These are phyloP conservation scores for Rotaria macrura DNA, from an alignment of 2,888 invertebrate species.

Conservation along the genomic window DNA sequence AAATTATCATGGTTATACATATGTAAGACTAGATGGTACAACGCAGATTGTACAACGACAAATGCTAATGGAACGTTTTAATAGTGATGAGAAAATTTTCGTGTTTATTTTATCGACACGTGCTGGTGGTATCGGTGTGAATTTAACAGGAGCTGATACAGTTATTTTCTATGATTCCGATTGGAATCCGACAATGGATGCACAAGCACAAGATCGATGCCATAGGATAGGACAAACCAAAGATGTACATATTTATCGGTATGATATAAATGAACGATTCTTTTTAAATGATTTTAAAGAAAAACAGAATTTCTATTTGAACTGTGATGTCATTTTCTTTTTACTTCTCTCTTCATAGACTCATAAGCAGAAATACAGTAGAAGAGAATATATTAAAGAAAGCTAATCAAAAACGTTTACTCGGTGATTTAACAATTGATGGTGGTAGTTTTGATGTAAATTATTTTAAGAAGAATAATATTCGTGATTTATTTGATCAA, in stretches of 20 bases:
- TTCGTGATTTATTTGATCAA: conserved; percentile 75
- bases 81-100: conserved; percentile 83
- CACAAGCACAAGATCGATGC: conserved; percentile 65
- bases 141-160: conserved; percentile 94
- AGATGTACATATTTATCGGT: conserved; percentile 86
- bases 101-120: conserved; percentile 93
- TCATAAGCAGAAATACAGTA: conserved; percentile 89
- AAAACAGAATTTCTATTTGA: too few relatives aligned
- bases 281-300: too few relatives aligned
- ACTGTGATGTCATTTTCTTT: not conserved
- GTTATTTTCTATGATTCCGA: conserved; percentile 99
- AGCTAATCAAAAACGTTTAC: conserved; percentile 86
- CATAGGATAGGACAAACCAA: conserved; percentile 97
- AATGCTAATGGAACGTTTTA: conserved; percentile 89
- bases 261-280: not conserved
- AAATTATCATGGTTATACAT: conserved; percentile 88
- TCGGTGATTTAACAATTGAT: conserved; percentile 93
- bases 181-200: conserved; percentile 99
- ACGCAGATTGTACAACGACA: conserved; percentile 88
- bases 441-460: conserved; percentile 51
- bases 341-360: too few relatives aligned
- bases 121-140: conserved; percentile 91
- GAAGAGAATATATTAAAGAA: conserved; percentile 99
- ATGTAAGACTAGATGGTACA: conserved; percentile 85
- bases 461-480: conserved; percentile 60